A percentile compares a stretch with the other conserved stretches of the same genome.
These are phyloP conservation scores for Leptinotarsa defecta DNA, from an alignment of 1,140 invertebrate genomes.

Conservation along the genomic window DNA sequence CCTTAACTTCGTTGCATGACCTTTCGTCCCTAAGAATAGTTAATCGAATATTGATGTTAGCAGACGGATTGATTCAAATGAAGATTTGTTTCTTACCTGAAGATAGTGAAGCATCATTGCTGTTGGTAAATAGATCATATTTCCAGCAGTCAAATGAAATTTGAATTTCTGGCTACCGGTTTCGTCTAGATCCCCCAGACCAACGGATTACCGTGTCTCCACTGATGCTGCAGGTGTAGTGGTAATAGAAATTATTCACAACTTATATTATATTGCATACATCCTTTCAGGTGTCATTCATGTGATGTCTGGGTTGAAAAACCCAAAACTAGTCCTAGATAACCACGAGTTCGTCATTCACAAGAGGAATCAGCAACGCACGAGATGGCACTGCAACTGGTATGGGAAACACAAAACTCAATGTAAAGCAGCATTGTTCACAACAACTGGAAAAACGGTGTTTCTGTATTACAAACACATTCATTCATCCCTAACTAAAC, in stretches of 20 bases:
- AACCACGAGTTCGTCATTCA: slow-evolving; percentile 29
- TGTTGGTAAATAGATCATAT: not conserved
- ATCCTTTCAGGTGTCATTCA: slow-evolving; percentile 30
- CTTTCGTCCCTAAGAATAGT: no score
- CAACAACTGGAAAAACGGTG: slow-evolving; percentile 10
- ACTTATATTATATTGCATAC: no score
- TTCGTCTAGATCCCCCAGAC: no score
- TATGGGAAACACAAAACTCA: slow-evolving; percentile 22
- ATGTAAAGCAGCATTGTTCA: slow-evolving; percentile 21
- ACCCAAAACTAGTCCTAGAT: slow-evolving; percentile 37
- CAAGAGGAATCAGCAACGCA: slow-evolving; percentile 14
- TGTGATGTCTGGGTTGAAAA: slow-evolving; percentile 32
- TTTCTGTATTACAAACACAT: slow-evolving; percentile 9
- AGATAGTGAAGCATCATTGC: not conserved
- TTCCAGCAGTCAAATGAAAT: not conserved
- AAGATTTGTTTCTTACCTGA: no score
- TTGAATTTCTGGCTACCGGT: no score
- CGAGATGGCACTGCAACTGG: slow-evolving; percentile 29
- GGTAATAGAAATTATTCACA: no score
- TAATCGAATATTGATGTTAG: no score
- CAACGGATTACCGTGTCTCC: no score
- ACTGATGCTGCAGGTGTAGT: no score
- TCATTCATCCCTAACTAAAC: not conserved
- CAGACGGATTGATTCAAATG: no score
- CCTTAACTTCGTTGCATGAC: no score